These are phyloP conservation scores for Orientallactaga sibirica DNA, from an alignment of 2,797 vertebrate species.

Conservation along the genomic window DNA sequence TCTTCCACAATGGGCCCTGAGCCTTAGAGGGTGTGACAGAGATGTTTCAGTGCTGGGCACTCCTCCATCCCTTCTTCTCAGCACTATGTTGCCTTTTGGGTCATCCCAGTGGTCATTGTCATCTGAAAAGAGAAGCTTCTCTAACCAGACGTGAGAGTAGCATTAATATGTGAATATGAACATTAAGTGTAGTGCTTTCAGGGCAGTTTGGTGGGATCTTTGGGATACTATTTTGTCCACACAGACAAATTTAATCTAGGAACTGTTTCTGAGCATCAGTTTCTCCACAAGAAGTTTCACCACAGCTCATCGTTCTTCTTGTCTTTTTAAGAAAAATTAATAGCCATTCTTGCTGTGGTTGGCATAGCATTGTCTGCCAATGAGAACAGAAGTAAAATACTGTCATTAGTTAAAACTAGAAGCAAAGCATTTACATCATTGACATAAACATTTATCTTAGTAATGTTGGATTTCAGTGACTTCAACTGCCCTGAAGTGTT, in stretches of 20 bases:
- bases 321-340: slow-evolving; percentile 29
- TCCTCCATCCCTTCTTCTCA: too few relatives aligned
- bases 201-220: not conserved
- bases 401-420: slow-evolving; percentile 10
- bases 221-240: not conserved
- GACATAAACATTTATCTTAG: slow-evolving; percentile 1
- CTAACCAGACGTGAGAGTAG: too few relatives aligned
- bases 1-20: too few relatives aligned
- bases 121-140: too few relatives aligned
- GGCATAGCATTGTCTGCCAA: not conserved
- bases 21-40: too few relatives aligned
- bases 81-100: too few relatives aligned
- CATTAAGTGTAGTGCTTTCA: too few relatives aligned
- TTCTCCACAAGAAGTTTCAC: not conserved
- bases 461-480: slow-evolving; percentile 2
- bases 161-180: too few relatives aligned
- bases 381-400: not conserved
- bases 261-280: not conserved
- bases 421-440: not conserved
- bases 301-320: not conserved
- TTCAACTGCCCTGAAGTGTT: not conserved
- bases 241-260: not conserved
- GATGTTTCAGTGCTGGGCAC: too few relatives aligned
- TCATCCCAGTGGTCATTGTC: too few relatives aligned
- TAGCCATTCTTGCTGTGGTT: not conserved